Evolutionary conservation across 1,140 invertebrate genomes (phyloP), one percentile per base, ranked within the genome.

Genomic region (Drosophila punjabiensis): DNA sequence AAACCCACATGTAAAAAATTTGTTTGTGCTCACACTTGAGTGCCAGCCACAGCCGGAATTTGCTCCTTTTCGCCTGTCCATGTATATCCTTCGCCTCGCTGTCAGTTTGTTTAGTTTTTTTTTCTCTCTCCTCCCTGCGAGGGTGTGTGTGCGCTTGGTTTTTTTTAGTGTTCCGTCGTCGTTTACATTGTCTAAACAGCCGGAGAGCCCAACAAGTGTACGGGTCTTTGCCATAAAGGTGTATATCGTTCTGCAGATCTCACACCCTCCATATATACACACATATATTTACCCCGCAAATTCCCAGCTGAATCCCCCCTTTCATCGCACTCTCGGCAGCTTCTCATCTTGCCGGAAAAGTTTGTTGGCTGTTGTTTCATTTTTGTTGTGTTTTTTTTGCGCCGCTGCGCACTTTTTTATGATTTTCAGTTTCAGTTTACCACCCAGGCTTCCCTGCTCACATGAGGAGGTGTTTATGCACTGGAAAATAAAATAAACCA

Each of bases 181-280:
- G 82, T 90, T 90, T 88, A 88, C 85, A 88, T 88, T 88, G 85
- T 88, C 85, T 88, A 88, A 88, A 90, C 86, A 76, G 67, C 78
- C 78, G 81, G 85, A 87, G 69, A 71, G 77, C 58, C 65, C 76
- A 79, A 79, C 76, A 79, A 79, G 76, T 79, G 77, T 50, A 80
- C 59, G 68, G 77, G 77, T 80, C 77, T 74, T 65, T 73, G 76
- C 55, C 60, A 79, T 79, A 55, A 79, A 79, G 76, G 76, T 78
- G 76, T 79, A 79, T 62, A 79, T 79, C 75, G 75, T 58, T 59
- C 20, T 30, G 33, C 39, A 60, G 43, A 58, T 55, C 55, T 58
- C 39, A 60, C 48, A 35, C 73, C 61, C 11, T 47, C 45, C 33
- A n/a, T 14, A 37, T 1, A 7, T 18, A 28, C 43, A 28, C 43